Conservation (phyloP, 2,888 invertebrate species). For the Phytoseiulus persimilis region DNA sequence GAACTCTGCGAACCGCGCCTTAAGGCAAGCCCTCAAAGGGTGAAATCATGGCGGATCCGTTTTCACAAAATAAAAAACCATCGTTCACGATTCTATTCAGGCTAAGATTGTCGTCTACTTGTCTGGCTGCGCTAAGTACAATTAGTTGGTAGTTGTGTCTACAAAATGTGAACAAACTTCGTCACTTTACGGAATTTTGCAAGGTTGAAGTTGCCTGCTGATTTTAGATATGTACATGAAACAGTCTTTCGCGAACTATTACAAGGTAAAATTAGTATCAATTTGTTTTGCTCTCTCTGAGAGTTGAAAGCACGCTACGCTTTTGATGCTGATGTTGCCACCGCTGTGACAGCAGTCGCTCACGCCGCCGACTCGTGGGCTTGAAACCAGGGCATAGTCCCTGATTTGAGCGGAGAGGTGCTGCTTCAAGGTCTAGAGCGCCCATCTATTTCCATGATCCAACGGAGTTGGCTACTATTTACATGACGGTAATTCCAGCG, state of each 20-base stretch:
- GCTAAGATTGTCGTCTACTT: slow-evolving; percentile 5
- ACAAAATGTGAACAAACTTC: background rate
- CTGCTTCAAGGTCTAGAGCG: background rate
- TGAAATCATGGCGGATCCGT: background rate
- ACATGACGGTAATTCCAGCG: slow-evolving; percentile 71
- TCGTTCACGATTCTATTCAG: background rate
- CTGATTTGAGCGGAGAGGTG: background rate
- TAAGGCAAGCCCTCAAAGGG: background rate
- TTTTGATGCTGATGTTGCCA: background rate
- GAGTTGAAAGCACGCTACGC: slow-evolving; percentile 5
- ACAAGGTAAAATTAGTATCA: background rate
- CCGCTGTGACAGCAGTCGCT: too few relatives aligned
- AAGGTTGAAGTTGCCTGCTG: background rate
- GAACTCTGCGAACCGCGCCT: background rate
- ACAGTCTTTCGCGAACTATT: background rate
- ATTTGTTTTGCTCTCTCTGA: background rate
- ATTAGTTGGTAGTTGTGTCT: background rate
- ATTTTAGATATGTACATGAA: background rate
- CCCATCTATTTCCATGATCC: background rate
- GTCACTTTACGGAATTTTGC: background rate
- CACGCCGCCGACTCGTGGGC: too few relatives aligned
- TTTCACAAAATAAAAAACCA: background rate
- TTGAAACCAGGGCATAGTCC: too few relatives aligned
- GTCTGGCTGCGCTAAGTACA: slow-evolving; percentile 5
- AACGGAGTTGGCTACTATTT: slow-evolving; percentile 47